phyloP scores from a whole-genome alignment of 2,797 vertebrate genomes.

The Esox lucius region DNA sequence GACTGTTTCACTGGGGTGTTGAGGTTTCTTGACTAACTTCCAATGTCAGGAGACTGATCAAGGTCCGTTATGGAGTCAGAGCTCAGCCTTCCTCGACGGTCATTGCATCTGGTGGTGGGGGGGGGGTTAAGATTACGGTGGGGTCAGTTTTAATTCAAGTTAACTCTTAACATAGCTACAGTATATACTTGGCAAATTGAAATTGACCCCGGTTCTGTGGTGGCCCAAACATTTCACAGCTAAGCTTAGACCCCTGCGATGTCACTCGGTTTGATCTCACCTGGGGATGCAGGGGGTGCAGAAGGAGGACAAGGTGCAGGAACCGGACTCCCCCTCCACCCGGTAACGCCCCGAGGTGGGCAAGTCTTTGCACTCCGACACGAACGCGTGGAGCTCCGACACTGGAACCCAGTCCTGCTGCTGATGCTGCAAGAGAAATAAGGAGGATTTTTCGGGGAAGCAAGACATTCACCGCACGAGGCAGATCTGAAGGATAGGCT shows the following conservation, averaged over 20 bases:
- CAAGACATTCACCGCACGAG: too few relatives aligned
- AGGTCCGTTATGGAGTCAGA: slow-evolving; percentile 39
- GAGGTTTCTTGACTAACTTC: neutral
- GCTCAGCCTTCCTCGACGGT: slow-evolving; percentile 31
- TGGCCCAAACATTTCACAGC: neutral
- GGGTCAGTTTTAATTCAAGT: too few relatives aligned
- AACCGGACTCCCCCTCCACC: slow-evolving; percentile 64
- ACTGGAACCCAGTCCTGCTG: slow-evolving; percentile 82
- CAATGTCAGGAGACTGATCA: neutral
- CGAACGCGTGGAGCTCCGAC: slow-evolving; percentile 84
- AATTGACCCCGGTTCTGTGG: neutral
- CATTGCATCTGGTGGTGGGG: slow-evolving; percentile 43
- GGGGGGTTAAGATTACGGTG: slow-evolving; percentile 10
- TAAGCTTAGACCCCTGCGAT: neutral
- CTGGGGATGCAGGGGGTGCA: slow-evolving; percentile 66
- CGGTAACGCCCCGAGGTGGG: slow-evolving; percentile 88
- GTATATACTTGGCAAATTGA: neutral
- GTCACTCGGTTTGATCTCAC: slow-evolving; percentile 42
- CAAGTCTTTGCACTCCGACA: slow-evolving; percentile 86
- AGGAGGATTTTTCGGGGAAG: neutral
- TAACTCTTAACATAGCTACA: too few relatives aligned
- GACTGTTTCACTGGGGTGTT: too few relatives aligned
- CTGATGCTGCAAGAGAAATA: slow-evolving; percentile 76
- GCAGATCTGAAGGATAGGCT: neutral
- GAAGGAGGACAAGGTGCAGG: neutral